Base-by-base conservation (phyloP, 2,797 vertebrate species). In the Danio kyathit region DNA sequence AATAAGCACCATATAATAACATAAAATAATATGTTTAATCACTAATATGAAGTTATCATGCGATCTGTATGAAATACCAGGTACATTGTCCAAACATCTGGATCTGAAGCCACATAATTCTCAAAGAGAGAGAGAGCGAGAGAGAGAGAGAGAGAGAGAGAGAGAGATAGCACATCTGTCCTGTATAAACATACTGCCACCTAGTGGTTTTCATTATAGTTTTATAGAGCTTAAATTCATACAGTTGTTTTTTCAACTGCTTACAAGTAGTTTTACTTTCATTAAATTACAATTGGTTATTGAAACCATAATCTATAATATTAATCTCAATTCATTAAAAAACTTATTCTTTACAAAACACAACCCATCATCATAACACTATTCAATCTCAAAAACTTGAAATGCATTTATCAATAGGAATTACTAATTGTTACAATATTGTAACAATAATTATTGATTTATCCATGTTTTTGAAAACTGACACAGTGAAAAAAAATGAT, bases 111-210 rank as follows among this genome's bases (percentile, higher is more conserved):
- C 13, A 60, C 19, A 59, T 5, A 64, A 49, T 19, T 75, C 0
- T 17, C 17, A 77, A 61, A 65, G 61, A 56, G 49, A 76, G 48
- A 76, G 38, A 66, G 49, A 13, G 48, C 14, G 46, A 69, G 19
- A 69, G 29, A 52, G 49, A 6, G 4, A 72, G 49, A 76, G 48
- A 76, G 38, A 66, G 49, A 13, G 48, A 14, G 46, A 69, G 19
- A 69, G 29, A 52, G 49, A 6, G 4, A 72, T 16, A 8, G n/a
- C 10, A 9, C 1, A 5, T 40, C 1, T 49, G 29, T 49, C 7
- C 41, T 14, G 11, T 43, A 70, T 29, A 17, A 17, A 16, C 9
- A 5, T 73, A 76, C 81, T 76, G 76, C 76, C 80, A 76, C 67
- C 84, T 82, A 41, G 60, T 73, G 76, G 76, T 76, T n/a, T 7